Conservation (phyloP, 2,797 vertebrate genomes). For the Acanthurus lineatus region DNA sequence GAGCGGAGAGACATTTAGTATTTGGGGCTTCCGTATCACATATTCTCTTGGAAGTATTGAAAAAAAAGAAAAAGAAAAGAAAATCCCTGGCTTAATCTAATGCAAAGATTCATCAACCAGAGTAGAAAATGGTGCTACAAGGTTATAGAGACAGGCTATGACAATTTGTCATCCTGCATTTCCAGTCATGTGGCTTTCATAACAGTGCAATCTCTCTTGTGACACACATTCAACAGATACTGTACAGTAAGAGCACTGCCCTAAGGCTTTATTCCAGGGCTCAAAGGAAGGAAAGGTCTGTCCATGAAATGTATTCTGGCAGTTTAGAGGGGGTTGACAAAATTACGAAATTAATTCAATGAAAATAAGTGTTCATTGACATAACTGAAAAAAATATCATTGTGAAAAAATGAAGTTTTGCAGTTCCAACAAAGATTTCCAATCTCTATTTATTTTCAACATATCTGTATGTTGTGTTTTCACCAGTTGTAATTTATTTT, state of each 20-base stretch:
- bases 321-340: too few species aligned
- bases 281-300: too few species aligned
- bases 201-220: constrained; percentile 1
- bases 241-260: constrained; percentile 27
- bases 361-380: too few species aligned
- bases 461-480: too few species aligned
- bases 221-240: constrained; percentile 44
- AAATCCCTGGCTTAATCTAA: background rate
- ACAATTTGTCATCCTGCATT: background rate
- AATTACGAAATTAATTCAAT: too few species aligned
- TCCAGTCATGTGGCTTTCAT: constrained; percentile 30
- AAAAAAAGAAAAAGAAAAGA: background rate
- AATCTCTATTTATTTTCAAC: too few species aligned
- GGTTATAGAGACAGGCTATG: background rate
- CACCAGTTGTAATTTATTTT: too few species aligned
- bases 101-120: background rate
- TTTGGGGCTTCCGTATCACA: background rate
- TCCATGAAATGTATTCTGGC: too few species aligned
- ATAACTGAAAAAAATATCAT: too few species aligned
- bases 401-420: too few species aligned
- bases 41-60: background rate
- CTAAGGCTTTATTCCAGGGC: constrained; percentile 1
- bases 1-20: background rate
- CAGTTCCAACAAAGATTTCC: too few species aligned
- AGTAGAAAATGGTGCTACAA: background rate